phyloP scores from a whole-genome alignment of 2,888 invertebrate species.

The Nudaria mundana region DNA sequence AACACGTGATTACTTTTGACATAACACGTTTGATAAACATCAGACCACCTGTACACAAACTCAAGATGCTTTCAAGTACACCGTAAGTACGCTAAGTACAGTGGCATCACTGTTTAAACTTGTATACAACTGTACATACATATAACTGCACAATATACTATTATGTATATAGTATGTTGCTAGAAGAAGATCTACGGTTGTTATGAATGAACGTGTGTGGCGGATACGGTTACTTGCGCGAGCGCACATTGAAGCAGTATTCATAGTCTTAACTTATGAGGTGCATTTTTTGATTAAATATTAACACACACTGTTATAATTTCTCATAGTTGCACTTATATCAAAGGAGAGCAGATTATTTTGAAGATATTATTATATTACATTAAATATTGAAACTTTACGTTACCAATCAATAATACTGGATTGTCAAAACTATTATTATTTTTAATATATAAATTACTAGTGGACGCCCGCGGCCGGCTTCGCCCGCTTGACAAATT shows the following conservation, averaged over 20 bases:
- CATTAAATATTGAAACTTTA: no score
- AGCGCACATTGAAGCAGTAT: slow-evolving; percentile 22
- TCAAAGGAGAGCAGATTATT: no score
- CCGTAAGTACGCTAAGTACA: slow-evolving; percentile 4
- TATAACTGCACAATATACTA: slow-evolving; percentile 1
- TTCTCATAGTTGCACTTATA: no score
- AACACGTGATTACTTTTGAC: no score
- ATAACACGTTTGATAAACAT: background rate
- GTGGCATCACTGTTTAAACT: slow-evolving; percentile 23
- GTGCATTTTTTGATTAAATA: no score
- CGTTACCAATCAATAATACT: no score
- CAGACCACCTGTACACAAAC: slow-evolving; percentile 3
- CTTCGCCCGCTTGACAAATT: no score
- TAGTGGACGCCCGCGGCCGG: no score
- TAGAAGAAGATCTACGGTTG: slow-evolving; percentile 9
- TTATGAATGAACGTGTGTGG: slow-evolving; percentile 29
- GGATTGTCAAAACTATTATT: no score
- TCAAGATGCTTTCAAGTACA: background rate
- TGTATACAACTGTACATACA: slow-evolving; percentile 1
- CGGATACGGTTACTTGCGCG: slow-evolving; percentile 39
- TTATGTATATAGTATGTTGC: slow-evolving; percentile 1
- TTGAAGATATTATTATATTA: no score
- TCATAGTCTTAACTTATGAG: slow-evolving; percentile 36
- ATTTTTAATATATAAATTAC: no score
- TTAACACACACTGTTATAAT: no score